Conservation (phyloP, 1,140 invertebrate genomes). For the Colletes latitarsis region DNA sequence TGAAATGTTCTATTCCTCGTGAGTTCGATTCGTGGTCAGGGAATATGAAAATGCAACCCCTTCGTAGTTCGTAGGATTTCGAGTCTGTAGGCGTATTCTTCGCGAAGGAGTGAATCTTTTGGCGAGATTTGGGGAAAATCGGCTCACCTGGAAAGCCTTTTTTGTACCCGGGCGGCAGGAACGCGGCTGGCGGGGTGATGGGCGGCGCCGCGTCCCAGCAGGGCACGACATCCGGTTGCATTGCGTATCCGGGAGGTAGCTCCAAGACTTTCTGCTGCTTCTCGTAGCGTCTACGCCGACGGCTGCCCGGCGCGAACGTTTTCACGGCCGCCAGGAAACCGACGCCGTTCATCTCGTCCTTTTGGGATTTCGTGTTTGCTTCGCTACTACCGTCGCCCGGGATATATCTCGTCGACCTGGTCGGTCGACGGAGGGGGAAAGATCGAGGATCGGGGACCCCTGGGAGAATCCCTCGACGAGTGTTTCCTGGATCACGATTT, state of each 20-base stretch:
- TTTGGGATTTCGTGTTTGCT: conserved; percentile 46
- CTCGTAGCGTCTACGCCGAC: conserved; percentile 83
- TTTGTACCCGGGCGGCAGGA: conserved; percentile 83
- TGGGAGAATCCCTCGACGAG: no score
- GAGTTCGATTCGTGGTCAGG: no score
- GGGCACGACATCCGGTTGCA: conserved; percentile 82
- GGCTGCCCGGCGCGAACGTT: conserved; percentile 84
- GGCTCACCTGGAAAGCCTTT: conserved; percentile 78
- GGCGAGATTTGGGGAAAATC: neutral
- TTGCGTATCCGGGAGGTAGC: conserved; percentile 80
- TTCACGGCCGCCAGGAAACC: conserved; percentile 84
- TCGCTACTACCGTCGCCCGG: neutral
- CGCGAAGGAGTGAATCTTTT: no score
- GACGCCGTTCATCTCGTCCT: conserved; percentile 82
- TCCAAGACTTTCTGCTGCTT: conserved; percentile 83
- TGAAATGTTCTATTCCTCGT: no score
- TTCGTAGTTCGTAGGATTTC: no score
- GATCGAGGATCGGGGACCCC: neutral
- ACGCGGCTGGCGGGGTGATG: conserved; percentile 86
- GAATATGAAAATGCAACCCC: no score
- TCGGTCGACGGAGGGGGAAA: neutral
- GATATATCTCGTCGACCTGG: neutral
- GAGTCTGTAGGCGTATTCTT: no score
- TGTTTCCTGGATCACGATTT: conserved; percentile 7
- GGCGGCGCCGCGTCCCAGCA: conserved; percentile 83